phyloP scores from a whole-genome alignment of 2,113 vertebrate species.

The Alethe castanea region DNA sequence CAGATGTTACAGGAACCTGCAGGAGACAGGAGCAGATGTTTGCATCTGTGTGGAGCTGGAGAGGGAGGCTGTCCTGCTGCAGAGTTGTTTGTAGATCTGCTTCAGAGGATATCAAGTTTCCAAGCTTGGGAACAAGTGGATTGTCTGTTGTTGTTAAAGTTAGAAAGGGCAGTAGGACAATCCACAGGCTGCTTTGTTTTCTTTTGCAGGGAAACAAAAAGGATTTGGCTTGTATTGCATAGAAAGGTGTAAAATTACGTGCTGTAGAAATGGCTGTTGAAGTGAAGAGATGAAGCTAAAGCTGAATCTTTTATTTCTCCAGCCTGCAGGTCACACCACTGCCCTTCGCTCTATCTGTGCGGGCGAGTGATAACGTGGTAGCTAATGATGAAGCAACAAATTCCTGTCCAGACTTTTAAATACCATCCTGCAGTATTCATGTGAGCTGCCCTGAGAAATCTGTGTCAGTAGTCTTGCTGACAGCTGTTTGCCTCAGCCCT shows the following conservation, averaged over 20 bases:
- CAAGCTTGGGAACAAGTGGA: background rate
- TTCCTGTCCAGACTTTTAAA: background rate
- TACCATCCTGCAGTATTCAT: background rate
- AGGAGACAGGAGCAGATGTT: background rate
- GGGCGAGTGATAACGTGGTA: background rate
- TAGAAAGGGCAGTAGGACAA: background rate
- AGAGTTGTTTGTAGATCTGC: fast-evolving
- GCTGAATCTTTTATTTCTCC: background rate
- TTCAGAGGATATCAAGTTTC: background rate
- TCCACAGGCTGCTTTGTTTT: background rate
- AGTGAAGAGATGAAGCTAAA: background rate
- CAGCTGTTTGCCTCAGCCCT: slow-evolving; percentile 56
- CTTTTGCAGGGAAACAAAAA: background rate
- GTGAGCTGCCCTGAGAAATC: slow-evolving; percentile 26
- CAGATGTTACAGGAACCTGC: background rate
- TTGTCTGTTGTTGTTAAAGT: background rate
- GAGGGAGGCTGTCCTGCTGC: background rate
- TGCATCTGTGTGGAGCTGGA: background rate
- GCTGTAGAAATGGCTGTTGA: background rate
- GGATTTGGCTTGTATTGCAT: background rate
- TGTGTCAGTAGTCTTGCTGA: slow-evolving; percentile 46
- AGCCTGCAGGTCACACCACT: background rate
- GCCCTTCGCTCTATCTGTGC: background rate
- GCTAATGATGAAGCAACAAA: background rate
- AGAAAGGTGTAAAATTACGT: background rate